These are phyloP conservation scores for Zaprionus tsacasi DNA, from an alignment of 1,140 invertebrate genomes.

Conservation along the genomic window DNA sequence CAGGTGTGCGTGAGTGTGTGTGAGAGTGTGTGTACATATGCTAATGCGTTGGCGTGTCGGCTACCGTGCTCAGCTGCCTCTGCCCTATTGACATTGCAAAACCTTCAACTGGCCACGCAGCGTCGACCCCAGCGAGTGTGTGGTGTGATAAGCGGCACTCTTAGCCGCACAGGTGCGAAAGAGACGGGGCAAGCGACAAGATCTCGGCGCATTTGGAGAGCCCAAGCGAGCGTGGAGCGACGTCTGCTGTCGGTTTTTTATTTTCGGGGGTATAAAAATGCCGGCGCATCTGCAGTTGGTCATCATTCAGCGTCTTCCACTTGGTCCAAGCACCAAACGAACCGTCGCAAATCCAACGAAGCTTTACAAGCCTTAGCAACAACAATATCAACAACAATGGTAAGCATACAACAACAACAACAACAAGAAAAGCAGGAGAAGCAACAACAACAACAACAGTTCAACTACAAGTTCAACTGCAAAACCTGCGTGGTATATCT, in stretches of 20 bases:
- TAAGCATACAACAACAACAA: slow-evolving; percentile 37
- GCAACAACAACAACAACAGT: slow-evolving; percentile 24
- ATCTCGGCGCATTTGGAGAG: neutral
- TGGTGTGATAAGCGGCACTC: slow-evolving; percentile 26
- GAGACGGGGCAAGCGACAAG: neutral
- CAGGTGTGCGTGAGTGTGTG: neutral
- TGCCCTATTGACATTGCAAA: slow-evolving; percentile 75
- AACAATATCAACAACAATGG: slow-evolving; percentile 73
- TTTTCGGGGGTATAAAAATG: slow-evolving; percentile 62
- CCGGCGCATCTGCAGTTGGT: slow-evolving; percentile 63
- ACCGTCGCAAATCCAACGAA: slow-evolving; percentile 63
- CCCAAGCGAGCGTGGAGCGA: slow-evolving; percentile 5
- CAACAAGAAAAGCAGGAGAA: slow-evolving; percentile 35
- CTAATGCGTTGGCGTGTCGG: slow-evolving; percentile 60
- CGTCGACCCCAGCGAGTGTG: slow-evolving; percentile 37
- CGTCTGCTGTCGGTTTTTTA: neutral
- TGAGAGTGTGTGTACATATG: slow-evolving; percentile 37
- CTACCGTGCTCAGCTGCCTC: slow-evolving; percentile 15
- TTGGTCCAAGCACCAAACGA: slow-evolving; percentile 55
- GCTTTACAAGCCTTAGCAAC: slow-evolving; percentile 47
- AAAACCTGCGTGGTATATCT: slow-evolving; percentile 17
- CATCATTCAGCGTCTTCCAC: slow-evolving; percentile 72
- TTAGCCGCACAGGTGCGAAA: neutral
- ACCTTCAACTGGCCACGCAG: slow-evolving; percentile 45
- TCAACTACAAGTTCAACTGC: slow-evolving; percentile 5